phyloP scores from a whole-genome alignment of 2,113 vertebrate genomes.

The Pomatorhinus ruficollis region DNA sequence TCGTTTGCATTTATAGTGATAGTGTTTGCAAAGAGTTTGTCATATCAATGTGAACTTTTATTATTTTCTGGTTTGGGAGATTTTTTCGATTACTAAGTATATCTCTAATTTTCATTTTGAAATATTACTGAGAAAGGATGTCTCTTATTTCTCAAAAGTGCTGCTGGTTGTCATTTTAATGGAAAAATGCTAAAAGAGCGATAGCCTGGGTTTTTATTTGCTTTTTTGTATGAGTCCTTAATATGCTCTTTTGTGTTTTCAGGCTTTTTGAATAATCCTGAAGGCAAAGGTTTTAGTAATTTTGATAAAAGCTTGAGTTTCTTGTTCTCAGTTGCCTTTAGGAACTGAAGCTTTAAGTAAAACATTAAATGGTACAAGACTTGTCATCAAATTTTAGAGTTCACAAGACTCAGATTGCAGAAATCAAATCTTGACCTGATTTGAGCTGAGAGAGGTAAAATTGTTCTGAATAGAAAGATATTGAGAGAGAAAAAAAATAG shows the following conservation, averaged over 20 bases:
- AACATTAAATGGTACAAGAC: neutral
- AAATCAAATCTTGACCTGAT: constrained; percentile 5
- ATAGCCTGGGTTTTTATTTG: neutral
- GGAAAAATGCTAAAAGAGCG: neutral
- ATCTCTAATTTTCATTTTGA: neutral
- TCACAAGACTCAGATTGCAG: neutral
- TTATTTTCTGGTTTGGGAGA: neutral
- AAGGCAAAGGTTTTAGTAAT: constrained; percentile 4
- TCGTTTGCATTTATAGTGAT: neutral
- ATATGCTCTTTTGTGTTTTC: neutral
- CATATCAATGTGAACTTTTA: neutral
- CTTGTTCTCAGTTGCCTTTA: neutral
- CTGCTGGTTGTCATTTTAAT: neutral
- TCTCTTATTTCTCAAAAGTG: neutral
- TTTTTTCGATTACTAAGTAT: neutral
- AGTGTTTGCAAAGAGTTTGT: neutral
- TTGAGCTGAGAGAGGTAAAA: neutral
- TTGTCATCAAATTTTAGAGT: neutral
- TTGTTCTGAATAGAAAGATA: neutral
- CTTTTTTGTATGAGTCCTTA: neutral
- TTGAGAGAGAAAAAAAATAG: neutral
- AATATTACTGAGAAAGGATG: neutral
- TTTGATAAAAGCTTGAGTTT: constrained; percentile 36
- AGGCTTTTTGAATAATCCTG: neutral
- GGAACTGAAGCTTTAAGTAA: neutral